Evolutionary conservation across 2,113 vertebrate species (phyloP).

Genomic region (Drymodes brunneopygia): DNA sequence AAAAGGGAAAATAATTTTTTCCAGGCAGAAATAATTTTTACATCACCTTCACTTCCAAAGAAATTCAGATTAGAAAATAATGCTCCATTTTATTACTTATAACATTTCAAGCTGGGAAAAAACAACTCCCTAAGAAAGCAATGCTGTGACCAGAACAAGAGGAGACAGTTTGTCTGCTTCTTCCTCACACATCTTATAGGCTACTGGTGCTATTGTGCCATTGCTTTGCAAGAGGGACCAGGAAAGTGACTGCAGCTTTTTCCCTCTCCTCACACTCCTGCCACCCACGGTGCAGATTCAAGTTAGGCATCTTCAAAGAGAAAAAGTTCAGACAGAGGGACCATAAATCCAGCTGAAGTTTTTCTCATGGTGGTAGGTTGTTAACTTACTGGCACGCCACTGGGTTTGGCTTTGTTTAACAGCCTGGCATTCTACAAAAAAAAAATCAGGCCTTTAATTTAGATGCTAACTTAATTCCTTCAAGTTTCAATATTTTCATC

Average conservation of each 20-base stretch:
- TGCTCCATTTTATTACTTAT: background rate
- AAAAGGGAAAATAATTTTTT: background rate
- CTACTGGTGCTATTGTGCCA: background rate
- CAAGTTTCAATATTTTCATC: background rate
- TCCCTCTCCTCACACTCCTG: background rate
- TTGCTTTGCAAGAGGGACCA: background rate
- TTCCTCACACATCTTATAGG: background rate
- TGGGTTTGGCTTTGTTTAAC: slow-evolving; percentile 12
- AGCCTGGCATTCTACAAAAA: background rate
- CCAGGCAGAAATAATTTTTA: background rate
- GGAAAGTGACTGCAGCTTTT: background rate
- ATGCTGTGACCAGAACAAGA: background rate
- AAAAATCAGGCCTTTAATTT: slow-evolving; percentile 37
- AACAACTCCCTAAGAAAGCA: background rate
- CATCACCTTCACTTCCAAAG: background rate
- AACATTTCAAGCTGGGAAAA: background rate
- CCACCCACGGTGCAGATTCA: background rate
- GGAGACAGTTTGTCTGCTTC: background rate
- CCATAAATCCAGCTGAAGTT: slow-evolving; percentile 13
- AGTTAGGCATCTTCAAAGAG: slow-evolving; percentile 12
- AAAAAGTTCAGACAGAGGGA: slow-evolving; percentile 15
- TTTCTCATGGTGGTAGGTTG: background rate
- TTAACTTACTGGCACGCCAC: background rate
- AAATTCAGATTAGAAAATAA: background rate
- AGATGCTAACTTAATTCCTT: background rate